Conservation (phyloP, 2,797 vertebrate species). For the Crax fasciolata region DNA sequence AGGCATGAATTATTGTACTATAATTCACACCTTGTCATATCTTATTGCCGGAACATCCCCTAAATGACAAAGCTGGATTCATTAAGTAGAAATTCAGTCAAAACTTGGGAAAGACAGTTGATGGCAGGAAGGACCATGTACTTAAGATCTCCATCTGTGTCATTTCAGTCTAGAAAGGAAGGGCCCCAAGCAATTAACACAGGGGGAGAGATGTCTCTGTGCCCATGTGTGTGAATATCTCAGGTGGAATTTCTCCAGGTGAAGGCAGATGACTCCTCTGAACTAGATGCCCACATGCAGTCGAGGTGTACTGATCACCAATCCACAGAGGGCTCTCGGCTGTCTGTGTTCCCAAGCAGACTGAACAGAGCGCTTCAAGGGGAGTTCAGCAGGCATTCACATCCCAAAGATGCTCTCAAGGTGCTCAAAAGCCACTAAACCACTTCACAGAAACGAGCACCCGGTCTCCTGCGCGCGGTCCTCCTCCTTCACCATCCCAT, state of each 20-base stretch:
- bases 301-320: background rate
- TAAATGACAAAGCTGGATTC: constrained; percentile 81
- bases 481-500: rapidly evolving
- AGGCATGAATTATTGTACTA: constrained; percentile 71
- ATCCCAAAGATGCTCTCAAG: background rate
- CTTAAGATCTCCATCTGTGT: constrained; percentile 8
- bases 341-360: background rate
- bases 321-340: background rate
- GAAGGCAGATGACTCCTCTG: background rate
- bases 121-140: constrained; percentile 50
- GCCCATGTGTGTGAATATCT: background rate
- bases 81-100: constrained; percentile 82
- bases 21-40: constrained; percentile 81
- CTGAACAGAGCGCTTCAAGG: background rate
- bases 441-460: background rate
- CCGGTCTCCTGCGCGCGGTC: background rate
- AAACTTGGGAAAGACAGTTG: constrained; percentile 60
- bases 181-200: background rate
- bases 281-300: background rate
- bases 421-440: background rate
- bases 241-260: background rate
- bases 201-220: background rate
- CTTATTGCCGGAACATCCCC: constrained; percentile 80
- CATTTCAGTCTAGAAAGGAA: background rate
- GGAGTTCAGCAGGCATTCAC: background rate